Percentiles rank a stretch among this genome's conserved stretches.
phyloP scores from a whole-genome alignment of 2,113 vertebrate genomes.

The Ochotona princeps region DNA sequence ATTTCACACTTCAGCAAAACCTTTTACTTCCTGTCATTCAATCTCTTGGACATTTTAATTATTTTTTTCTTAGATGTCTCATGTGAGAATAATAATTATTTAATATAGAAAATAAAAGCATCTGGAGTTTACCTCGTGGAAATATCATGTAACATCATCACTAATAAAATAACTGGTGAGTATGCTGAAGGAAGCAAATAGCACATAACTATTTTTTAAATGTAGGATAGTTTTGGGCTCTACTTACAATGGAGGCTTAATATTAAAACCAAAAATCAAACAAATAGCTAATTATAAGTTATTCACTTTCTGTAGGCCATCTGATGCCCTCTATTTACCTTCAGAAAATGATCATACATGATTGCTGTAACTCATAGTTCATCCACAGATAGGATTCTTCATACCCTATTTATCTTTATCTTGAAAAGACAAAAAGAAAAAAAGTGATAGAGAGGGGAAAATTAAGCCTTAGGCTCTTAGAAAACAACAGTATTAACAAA shows the following conservation, averaged over 20 bases:
- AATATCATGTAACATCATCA: slow-evolving; percentile 14
- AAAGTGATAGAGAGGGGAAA: background rate
- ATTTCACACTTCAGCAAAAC: background rate
- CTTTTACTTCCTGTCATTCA: background rate
- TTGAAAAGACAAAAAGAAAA: background rate
- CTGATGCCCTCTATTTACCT: background rate
- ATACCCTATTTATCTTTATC: slow-evolving; percentile 15
- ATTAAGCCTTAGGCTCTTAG: background rate
- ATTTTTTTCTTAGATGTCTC: background rate
- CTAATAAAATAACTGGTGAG: background rate
- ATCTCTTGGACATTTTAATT: background rate
- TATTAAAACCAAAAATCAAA: background rate
- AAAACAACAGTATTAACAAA: background rate
- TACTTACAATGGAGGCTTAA: background rate
- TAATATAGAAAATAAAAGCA: background rate
- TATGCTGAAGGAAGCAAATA: background rate
- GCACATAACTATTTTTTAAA: background rate
- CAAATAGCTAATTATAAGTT: slow-evolving; percentile 6
- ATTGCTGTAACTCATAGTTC: background rate
- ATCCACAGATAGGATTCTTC: background rate
- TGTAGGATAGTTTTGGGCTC: background rate
- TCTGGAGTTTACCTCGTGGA: background rate
- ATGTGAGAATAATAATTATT: background rate
- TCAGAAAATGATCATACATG: background rate
- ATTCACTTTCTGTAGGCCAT: background rate